phyloP scores from a whole-genome alignment of 2,113 vertebrate genomes.

The Hippocampus mohnikei region DNA sequence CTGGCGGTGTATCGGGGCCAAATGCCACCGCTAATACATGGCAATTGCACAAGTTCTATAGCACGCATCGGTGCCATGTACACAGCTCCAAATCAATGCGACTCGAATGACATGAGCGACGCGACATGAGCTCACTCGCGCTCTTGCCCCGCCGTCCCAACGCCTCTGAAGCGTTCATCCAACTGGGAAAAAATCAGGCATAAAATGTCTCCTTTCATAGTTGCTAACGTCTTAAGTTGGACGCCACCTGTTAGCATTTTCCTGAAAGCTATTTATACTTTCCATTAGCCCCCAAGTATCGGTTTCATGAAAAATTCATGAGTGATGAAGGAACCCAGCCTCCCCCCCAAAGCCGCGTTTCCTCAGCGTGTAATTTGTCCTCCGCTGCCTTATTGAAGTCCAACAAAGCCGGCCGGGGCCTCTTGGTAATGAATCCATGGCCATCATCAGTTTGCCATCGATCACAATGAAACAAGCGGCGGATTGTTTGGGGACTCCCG shows the following conservation, averaged over 20 bases:
- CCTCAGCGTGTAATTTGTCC: slow-evolving; percentile 27
- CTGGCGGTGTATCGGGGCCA: too few species aligned
- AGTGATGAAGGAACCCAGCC: background rate
- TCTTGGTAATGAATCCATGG: slow-evolving; percentile 41
- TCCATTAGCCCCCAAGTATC: slow-evolving; percentile 17
- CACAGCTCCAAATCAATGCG: too few species aligned
- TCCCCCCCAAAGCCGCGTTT: slow-evolving; percentile 1
- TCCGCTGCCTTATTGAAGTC: slow-evolving; percentile 35
- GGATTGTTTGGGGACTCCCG: slow-evolving; percentile 10
- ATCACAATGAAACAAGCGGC: slow-evolving; percentile 33
- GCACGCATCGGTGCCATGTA: too few species aligned
- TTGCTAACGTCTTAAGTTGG: too few species aligned
- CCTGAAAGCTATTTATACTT: slow-evolving; percentile 18
- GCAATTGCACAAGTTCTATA: too few species aligned
- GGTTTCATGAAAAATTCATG: slow-evolving; percentile 36
- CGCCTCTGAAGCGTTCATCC: too few species aligned
- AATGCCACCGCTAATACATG: too few species aligned
- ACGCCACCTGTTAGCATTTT: background rate
- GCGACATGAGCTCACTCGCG: too few species aligned
- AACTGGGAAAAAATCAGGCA: too few species aligned
- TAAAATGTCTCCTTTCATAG: background rate
- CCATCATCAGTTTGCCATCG: slow-evolving; percentile 47
- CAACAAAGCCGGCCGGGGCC: slow-evolving; percentile 8
- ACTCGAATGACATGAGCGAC: too few species aligned
- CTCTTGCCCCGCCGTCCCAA: too few species aligned